These are phyloP conservation scores for Drosophila subquinaria DNA, from an alignment of 2,888 invertebrate species.

Conservation along the genomic window DNA sequence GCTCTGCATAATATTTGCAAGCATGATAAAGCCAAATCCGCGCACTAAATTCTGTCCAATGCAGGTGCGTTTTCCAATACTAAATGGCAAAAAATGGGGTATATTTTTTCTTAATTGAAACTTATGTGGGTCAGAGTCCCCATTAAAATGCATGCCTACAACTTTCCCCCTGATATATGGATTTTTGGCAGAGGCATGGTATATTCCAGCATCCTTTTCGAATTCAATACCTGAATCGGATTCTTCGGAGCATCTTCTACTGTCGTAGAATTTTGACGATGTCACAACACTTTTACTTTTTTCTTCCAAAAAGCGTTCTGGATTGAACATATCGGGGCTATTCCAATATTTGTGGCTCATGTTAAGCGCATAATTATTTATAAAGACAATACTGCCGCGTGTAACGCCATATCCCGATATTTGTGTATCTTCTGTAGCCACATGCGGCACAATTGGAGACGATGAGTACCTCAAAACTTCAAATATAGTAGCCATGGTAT, in stretches of 20 bases:
- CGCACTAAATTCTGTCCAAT: conserved; percentile 93
- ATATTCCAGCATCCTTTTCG: conserved; percentile 79
- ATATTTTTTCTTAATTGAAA: conserved; percentile 86
- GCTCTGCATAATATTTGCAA: conserved; percentile 90
- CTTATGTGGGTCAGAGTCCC: conserved; percentile 3
- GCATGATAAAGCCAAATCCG: conserved; percentile 90
- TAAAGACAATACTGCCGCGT: conserved; percentile 92
- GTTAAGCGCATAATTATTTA: conserved; percentile 94
- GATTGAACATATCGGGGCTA: conserved; percentile 90
- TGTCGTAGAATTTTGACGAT: conserved; percentile 12
- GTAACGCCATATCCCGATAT: conserved; percentile 90
- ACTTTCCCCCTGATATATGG: background rate
- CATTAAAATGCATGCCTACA: conserved; percentile 5
- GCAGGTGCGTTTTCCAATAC: conserved; percentile 94
- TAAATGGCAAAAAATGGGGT: conserved; percentile 93
- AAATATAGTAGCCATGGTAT: conserved; percentile 92
- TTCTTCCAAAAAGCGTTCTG: conserved; percentile 90
- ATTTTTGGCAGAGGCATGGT: background rate
- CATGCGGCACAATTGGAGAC: conserved; percentile 96
- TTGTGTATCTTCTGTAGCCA: conserved; percentile 91
- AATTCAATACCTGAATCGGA: conserved; percentile 88
- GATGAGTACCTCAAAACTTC: conserved; percentile 93
- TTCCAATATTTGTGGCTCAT: conserved; percentile 91
- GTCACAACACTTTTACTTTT: background rate
- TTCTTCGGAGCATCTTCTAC: conserved; percentile 85